phyloP scores from a whole-genome alignment of 2,113 vertebrate species.

The Psammodynastes pulverulentus region DNA sequence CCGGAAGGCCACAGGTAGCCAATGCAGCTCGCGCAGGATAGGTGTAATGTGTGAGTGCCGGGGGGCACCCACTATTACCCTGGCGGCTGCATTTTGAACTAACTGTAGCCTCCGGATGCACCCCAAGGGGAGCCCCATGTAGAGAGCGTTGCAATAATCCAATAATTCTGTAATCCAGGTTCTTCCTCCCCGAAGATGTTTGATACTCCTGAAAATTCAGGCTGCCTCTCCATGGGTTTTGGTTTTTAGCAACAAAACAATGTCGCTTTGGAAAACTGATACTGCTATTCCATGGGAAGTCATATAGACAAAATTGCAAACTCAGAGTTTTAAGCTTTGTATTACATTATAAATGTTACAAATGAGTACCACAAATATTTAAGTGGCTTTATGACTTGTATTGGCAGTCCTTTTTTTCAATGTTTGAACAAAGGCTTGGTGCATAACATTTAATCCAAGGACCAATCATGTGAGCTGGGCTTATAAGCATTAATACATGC shows the following conservation, averaged over 20 bases:
- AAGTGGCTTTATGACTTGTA: neutral
- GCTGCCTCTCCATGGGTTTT: neutral
- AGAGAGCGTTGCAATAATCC: too few relatives aligned
- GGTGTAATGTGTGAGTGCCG: too few relatives aligned
- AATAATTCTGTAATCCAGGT: neutral
- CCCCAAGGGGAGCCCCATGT: too few relatives aligned
- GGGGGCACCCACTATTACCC: too few relatives aligned
- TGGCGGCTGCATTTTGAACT: too few relatives aligned
- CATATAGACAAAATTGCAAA: neutral
- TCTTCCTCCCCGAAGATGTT: too few relatives aligned
- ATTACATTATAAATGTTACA: constrained; percentile 18
- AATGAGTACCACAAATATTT: neutral
- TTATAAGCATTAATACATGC: neutral
- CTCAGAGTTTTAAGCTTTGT: neutral
- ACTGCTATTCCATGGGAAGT: neutral
- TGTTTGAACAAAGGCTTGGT: neutral
- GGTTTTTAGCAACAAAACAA: neutral
- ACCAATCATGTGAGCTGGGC: neutral
- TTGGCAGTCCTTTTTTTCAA: neutral
- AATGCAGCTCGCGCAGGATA: too few relatives aligned
- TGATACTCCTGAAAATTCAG: neutral
- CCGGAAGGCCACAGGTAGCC: too few relatives aligned
- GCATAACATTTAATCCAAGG: neutral
- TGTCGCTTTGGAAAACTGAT: neutral
- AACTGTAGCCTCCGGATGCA: too few relatives aligned